phyloP scores from a whole-genome alignment of 2,113 vertebrate genomes.

The Platycercus adscitus region DNA sequence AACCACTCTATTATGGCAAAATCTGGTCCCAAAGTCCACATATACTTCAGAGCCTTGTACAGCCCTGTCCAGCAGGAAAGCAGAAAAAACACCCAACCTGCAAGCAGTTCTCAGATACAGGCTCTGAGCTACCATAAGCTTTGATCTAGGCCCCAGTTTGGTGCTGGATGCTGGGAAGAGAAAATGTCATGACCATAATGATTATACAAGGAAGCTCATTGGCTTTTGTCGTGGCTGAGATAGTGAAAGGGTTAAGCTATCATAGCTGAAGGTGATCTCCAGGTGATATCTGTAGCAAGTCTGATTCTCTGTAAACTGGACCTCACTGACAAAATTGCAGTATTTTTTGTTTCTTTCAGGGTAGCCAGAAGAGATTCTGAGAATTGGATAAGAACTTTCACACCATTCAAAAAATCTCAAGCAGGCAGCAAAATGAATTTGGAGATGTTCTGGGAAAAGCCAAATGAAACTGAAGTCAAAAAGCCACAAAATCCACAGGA shows the following conservation, averaged over 20 bases:
- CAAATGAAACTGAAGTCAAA: background rate
- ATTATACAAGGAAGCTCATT: background rate
- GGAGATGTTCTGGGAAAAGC: background rate
- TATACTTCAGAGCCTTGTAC: background rate
- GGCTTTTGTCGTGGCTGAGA: background rate
- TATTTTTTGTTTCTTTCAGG: background rate
- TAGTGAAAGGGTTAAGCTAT: background rate
- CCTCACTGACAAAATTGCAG: background rate
- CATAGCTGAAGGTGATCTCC: background rate
- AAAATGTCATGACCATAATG: rapidly evolving
- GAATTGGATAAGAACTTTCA: background rate
- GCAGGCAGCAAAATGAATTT: background rate
- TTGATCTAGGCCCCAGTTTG: background rate
- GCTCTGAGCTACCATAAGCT: background rate
- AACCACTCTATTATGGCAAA: background rate
- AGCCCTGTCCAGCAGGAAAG: background rate
- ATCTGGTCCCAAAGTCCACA: background rate
- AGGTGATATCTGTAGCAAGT: background rate
- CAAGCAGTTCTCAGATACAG: background rate
- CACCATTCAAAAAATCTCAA: background rate
- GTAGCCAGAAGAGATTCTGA: background rate
- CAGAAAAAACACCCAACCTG: background rate
- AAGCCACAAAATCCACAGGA: background rate
- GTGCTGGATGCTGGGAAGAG: background rate
- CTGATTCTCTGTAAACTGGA: background rate